Evolutionary conservation across 2,113 vertebrate species (phyloP), one percentile per base, ranked within the genome.

Genomic region (Cygnus atratus): DNA sequence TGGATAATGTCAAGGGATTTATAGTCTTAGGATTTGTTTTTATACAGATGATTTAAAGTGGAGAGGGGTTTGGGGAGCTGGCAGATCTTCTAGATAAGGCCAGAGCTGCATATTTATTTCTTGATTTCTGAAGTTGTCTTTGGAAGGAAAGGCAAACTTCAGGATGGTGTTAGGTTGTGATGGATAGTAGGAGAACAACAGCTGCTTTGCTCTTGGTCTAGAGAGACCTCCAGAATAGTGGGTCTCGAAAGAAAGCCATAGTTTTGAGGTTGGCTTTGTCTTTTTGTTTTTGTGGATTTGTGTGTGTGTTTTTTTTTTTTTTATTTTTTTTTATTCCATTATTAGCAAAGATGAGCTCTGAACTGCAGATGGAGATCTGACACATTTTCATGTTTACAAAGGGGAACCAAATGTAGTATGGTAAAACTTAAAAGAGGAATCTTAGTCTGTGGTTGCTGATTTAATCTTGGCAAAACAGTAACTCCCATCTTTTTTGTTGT

Each of bases 351-450:
- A 46, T 58, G 72, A 87, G 20, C 35, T 81, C 61, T 76, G 46
- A 81, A 58, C 46, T 93, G 41, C 85, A 90, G 87, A 86, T 94
- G 72, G 22, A 76, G 43, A 79, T 84, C 90, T 62, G 37, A 85
- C 52, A 58, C 48, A 4, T 84, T 95, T 91, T 75, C 26, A 17
- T 87, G 41, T 90, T 80, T 59, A 67, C 81, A 72, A 84, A 92
- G n/a, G 28, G 77, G 81, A 95, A 66, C 37, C 73, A 87, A 95
- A 92, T 85, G 55, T 81, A 92, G 46, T 67, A 39, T 81, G 76
- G 85, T 94, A 59, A 88, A 57, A 90, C 78, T 90, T 94, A 37
- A 93, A 96, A 91, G 93, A 55, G 11, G 33, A 95, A 54, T 79
- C 5, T 59, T 58, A 29, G 19, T 86, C 75, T 87, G 67, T 92